Evolutionary conservation across 1,140 invertebrate species (phyloP), one percentile per base, ranked within the genome.

Genomic region (Adelges cooleyi): DNA sequence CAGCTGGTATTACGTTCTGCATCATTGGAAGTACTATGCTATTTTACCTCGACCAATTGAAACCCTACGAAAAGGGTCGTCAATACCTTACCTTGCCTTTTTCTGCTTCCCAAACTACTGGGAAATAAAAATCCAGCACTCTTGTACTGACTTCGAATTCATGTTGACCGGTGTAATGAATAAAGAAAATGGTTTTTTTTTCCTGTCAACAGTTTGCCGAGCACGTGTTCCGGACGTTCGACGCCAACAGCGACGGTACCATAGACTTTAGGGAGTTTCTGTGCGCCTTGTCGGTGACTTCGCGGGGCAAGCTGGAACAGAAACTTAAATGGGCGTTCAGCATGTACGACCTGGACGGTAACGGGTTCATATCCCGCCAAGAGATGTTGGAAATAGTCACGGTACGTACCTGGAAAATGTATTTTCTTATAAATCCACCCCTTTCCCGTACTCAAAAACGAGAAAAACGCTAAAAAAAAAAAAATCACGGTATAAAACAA

Each of bases 211-310:
- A 87, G 86, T 98, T 98, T 83, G 93, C 95, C 72, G 94, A 97
- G 77, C 94, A 98, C 76, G 94, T 98, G 67, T 98, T 98, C 78
- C 86, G 94, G 73, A 97, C 94, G 59, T 98, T 98, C 77, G 95
- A 98, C 77, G 90, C 92, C 29, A 98, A 98, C 75, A 89, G 90
- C 59, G 95, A 98, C 78, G 93, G 94, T 42, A 95, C 92, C 67
- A 98, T 98, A 74, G 92, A 97, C 77, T 98, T 98, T 76, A 86
- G 94, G 81, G 95, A 98, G 80, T 98, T 98, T 76, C 81, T 96
- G 20, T 96, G 92, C 79, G 93, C 94, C 13, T 80, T 97, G 33
- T 95, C 90, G 72, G 92, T 96, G 23, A 96, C 93, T 38, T 95
- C 92, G 15, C 82, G 92, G 66, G 95, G 94, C 49, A 95, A 95